Conservation (phyloP, 2,113 vertebrate genomes). For the Motacilla alba region DNA sequence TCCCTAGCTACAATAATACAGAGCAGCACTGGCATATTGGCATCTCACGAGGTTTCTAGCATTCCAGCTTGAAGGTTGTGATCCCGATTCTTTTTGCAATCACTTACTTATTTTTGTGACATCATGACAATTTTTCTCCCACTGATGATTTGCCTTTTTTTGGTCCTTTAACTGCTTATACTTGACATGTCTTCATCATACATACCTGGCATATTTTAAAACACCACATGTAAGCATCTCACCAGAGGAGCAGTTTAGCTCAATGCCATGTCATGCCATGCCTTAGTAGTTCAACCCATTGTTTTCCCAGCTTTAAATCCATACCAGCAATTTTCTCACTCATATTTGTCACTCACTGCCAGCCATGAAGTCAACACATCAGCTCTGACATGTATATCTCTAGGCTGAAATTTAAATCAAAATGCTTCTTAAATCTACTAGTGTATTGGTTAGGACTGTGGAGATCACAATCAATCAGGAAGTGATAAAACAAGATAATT, state of each 20-base stretch:
- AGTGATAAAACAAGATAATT: neutral
- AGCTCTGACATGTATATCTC: neutral
- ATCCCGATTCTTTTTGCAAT: neutral
- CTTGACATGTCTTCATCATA: neutral
- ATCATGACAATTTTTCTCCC: neutral
- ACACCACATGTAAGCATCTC: neutral
- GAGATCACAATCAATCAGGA: neutral
- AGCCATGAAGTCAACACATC: neutral
- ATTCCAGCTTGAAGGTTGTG: neutral
- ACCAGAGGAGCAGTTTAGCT: neutral
- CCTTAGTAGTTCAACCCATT: neutral
- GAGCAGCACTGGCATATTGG: neutral
- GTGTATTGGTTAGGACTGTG: neutral
- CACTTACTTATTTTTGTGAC: neutral
- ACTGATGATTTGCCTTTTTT: neutral
- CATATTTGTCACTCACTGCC: neutral
- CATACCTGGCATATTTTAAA: neutral
- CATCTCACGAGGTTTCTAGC: neutral
- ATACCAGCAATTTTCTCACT: neutral
- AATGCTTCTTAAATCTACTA: neutral
- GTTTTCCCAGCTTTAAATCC: neutral
- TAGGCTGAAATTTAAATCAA: neutral
- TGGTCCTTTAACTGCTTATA: neutral
- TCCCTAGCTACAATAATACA: neutral
- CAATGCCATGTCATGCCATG: neutral